Base-by-base conservation (phyloP, 2,888 invertebrate species). In the Pseudococcus jackbeardsleyi region DNA sequence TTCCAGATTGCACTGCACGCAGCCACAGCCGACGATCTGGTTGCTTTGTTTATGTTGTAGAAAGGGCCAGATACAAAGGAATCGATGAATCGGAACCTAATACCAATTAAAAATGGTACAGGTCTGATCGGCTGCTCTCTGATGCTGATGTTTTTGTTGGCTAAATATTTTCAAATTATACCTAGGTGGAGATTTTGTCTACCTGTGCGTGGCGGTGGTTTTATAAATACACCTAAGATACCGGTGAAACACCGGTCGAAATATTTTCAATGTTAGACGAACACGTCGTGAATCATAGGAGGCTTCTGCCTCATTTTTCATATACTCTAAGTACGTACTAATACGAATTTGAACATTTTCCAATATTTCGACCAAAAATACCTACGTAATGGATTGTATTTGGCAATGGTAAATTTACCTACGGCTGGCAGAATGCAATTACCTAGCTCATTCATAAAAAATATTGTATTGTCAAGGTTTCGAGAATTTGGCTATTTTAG, bases 11-110 rank as follows among this genome's bases (percentile, higher is more conserved):
- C 79, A 82, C 46, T 46, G 19, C 79, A 46, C 46, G 79, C 19
- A 82, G 46, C 46, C 79, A 19, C 46, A 82, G 9, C 79, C n/a
- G 19, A 46, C 22, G 46, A 82, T 82, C 42, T 46, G 79, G 79
- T 82, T 82, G 79, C 79, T 82, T 82, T 82, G 79, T 82, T 82
- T 82, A 82, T 82, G 79, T 82, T 82, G 17, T 42, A 72, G 72
- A 72, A 64, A 72, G 72, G 72, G 33, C 72, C 15, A 72, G 33
- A 72, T 72, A 72, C 72, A 72, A 72, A 72, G 33, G 72, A 72
- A 72, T 72, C 72, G 72, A 72, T 72, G 72, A 72, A 72, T 72
- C 72, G 72, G 72, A 72, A 72, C 72, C 72, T 72, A 72, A 72
- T 72, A 72, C 33, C 72, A 72, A 72, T 72, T 72, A 72, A 72